Percentiles rank a stretch among this genome's conserved stretches.
Evolutionary conservation across 2,888 invertebrate species (phyloP).

Genomic region (Choristoneura rosaceana): DNA sequence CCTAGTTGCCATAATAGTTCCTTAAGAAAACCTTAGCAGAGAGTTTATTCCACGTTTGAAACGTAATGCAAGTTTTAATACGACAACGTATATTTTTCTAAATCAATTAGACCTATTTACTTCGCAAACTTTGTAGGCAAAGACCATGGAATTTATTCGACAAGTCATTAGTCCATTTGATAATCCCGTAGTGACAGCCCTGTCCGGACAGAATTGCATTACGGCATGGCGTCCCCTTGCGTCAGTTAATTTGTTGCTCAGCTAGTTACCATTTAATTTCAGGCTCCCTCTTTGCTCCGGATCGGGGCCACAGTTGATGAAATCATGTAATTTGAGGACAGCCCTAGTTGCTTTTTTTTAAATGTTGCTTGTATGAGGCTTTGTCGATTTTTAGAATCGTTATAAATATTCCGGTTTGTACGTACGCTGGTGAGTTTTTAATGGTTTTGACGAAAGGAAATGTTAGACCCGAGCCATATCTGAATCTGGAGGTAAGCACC

Average conservation of each 20-base stretch:
- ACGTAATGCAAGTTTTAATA: too few relatives aligned
- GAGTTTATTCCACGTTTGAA: too few relatives aligned
- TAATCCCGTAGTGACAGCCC: constrained; percentile 25
- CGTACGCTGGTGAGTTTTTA: neutral
- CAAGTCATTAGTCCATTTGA: neutral
- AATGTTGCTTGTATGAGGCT: constrained; percentile 40
- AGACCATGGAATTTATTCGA: neutral
- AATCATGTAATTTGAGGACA: constrained; percentile 55
- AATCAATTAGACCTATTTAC: too few relatives aligned
- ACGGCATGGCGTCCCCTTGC: constrained; percentile 54
- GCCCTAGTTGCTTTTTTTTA: constrained; percentile 52
- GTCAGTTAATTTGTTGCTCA: constrained; percentile 68
- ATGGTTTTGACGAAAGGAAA: too few relatives aligned
- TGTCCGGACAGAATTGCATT: constrained; percentile 55
- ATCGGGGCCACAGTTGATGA: constrained; percentile 52
- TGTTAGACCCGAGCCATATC: too few relatives aligned
- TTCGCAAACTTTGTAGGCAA: too few relatives aligned
- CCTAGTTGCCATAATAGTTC: too few relatives aligned
- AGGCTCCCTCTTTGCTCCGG: constrained; percentile 47
- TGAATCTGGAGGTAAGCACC: too few relatives aligned
- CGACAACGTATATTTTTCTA: too few relatives aligned
- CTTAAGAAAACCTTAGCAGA: too few relatives aligned
- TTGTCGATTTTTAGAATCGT: neutral
- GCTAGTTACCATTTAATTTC: constrained; percentile 67
- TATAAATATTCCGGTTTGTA: neutral